These are phyloP conservation scores for Corapipo altera DNA, from an alignment of 2,113 vertebrate genomes.

Conservation along the genomic window DNA sequence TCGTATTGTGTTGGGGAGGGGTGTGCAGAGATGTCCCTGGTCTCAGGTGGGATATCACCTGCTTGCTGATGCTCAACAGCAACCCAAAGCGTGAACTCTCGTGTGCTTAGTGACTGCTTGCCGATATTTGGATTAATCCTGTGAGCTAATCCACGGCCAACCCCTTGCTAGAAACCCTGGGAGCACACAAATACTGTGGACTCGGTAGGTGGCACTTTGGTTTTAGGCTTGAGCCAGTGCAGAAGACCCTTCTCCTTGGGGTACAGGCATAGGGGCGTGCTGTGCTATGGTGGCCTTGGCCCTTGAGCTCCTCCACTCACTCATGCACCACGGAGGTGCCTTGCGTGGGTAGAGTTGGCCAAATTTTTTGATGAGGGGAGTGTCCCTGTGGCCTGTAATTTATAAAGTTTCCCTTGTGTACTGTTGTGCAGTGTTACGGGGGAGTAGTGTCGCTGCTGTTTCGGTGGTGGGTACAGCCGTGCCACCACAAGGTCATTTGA, in stretches of 20 bases:
- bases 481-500: neutral
- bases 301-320: rapidly evolving
- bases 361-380: neutral
- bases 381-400: neutral
- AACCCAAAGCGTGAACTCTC: rapidly evolving
- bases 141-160: neutral
- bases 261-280: neutral
- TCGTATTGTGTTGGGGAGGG: rapidly evolving
- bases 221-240: neutral
- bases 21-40: neutral
- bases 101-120: rapidly evolving
- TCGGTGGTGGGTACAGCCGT: rapidly evolving
- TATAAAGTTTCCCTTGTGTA: neutral
- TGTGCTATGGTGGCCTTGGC: rapidly evolving
- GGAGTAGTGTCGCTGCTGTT: neutral
- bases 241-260: neutral
- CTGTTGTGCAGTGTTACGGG: rapidly evolving
- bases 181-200: neutral
- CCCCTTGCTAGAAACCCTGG: neutral
- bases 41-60: neutral
- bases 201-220: neutral
- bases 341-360: rapidly evolving
- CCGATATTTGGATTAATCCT: neutral
- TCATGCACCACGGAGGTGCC: rapidly evolving
- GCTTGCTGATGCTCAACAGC: neutral